Evolutionary conservation across 2,888 invertebrate species (phyloP).

Genomic region (Lasius fuliginosus): DNA sequence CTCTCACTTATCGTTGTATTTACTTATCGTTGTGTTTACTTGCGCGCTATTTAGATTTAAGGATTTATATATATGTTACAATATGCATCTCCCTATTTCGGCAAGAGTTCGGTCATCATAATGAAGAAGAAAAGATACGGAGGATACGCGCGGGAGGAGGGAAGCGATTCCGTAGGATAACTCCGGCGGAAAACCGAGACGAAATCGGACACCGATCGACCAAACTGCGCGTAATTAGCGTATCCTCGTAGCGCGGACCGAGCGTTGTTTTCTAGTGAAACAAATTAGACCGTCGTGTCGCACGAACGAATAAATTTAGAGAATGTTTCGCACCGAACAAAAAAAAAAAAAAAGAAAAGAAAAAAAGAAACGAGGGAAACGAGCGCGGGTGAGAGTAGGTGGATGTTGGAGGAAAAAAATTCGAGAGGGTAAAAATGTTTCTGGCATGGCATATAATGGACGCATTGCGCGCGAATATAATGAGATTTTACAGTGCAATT

Average conservation of each 20-base stretch:
- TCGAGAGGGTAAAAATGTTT: constrained; percentile 79
- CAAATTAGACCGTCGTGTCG: constrained; percentile 76
- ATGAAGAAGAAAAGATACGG: constrained; percentile 18
- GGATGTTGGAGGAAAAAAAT: constrained; percentile 57
- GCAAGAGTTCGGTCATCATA: constrained; percentile 3
- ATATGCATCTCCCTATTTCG: neutral
- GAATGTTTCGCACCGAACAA: constrained; percentile 73
- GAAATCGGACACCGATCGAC: constrained; percentile 73
- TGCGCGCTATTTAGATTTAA: neutral
- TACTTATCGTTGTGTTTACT: too few relatives aligned
- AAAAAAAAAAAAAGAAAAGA: constrained; percentile 30
- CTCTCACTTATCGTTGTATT: neutral
- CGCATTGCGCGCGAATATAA: constrained; percentile 84
- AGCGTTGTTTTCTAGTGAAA: constrained; percentile 73
- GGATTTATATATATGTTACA: neutral
- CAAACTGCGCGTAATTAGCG: constrained; percentile 74
- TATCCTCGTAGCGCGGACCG: constrained; percentile 62
- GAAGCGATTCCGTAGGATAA: constrained; percentile 38
- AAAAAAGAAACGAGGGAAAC: constrained; percentile 53
- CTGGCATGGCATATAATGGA: constrained; percentile 82
- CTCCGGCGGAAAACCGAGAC: constrained; percentile 56
- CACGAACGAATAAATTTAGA: constrained; percentile 79
- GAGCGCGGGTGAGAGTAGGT: constrained; percentile 67
- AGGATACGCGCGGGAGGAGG: neutral
- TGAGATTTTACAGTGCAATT: constrained; percentile 85